Percentiles rank a stretch among this genome's conserved stretches.
Evolutionary conservation across 1,140 invertebrate species (phyloP).

Genomic region (Drosophila kikkawai): DNA sequence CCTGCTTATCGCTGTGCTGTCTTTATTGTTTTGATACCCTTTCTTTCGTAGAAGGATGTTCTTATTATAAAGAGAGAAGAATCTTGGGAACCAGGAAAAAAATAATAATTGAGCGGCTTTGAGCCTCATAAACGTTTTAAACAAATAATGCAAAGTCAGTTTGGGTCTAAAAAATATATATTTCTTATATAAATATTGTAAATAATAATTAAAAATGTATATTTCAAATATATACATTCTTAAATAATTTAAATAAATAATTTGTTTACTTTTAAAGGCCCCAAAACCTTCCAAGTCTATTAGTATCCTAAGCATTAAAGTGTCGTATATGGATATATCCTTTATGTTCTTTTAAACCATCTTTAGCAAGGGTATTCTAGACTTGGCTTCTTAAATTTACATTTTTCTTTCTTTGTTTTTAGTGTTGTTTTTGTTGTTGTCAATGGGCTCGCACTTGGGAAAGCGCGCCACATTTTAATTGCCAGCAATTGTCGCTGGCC

Average conservation of each 20-base stretch:
- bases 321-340: neutral
- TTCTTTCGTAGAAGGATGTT: neutral
- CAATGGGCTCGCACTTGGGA: slow-evolving; percentile 62
- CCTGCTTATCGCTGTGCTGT: slow-evolving; percentile 50
- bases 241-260: neutral
- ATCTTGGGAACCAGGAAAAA: too few relatives aligned
- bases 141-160: too few relatives aligned
- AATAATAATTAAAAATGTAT: too few relatives aligned
- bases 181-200: too few relatives aligned
- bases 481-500: slow-evolving; percentile 78
- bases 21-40: slow-evolving; percentile 30
- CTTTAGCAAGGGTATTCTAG: neutral
- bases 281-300: neutral
- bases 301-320: neutral
- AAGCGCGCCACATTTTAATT: slow-evolving; percentile 84
- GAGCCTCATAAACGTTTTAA: too few relatives aligned
- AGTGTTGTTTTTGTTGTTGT: slow-evolving; percentile 35
- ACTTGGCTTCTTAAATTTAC: too few relatives aligned
- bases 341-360: neutral
- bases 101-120: too few relatives aligned
- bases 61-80: neutral
- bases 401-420: slow-evolving; percentile 25
- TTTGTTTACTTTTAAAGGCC: neutral
- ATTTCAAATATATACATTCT: neutral
- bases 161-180: too few relatives aligned